Base-by-base conservation (phyloP, 2,888 invertebrate species). In the Harpagoxenus sublaevis region DNA sequence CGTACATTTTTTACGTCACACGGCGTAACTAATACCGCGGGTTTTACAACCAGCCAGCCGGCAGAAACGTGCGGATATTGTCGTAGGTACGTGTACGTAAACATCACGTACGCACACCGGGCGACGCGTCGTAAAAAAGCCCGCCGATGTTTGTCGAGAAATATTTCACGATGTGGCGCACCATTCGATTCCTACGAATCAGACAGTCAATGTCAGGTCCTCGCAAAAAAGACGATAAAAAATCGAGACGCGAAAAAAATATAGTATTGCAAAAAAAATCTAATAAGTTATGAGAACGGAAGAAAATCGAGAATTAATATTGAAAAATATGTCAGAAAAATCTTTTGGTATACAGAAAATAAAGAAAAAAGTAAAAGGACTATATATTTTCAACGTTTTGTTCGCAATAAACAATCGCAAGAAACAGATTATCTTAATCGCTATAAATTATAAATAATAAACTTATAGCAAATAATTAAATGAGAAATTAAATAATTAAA, bases 1-100 rank as follows among this genome's bases (percentile, higher is more conserved):
- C 86, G 84, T 93, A 88, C 91, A 93, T 93, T 93, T 92, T 94
- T 94, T 90, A 94, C 92, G 89, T 83, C 68, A 77, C 77, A 66
- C 62, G 84, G 78, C 89, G 93, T 93, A 94, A 93, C 93, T 92
- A 93, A 93, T 91, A 92, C 90, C 86, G 31, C 78, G 65, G 86
- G 87, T 83, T 92, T 91, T 91, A 91, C 84, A 87, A 78, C 83
- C 81, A 74, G 63, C 79, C 75, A 71, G 66, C 53, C 28, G 15
- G 18, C 35, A 18, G 55, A 28, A 86, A 77, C 39, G 57, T 48
- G 42, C 57, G 55, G 62, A 68, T 70, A 81, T 63, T 68, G 73
- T 57, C 84, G 81, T 23, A 23, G 23, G 23, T 68, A 84, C 83
- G 84, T 77, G 85, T 68, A 68, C 9, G 53, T 68, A 77, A 28